Base-by-base conservation (phyloP, 2,113 vertebrate genomes). In the Cricetomys ansorgei region DNA sequence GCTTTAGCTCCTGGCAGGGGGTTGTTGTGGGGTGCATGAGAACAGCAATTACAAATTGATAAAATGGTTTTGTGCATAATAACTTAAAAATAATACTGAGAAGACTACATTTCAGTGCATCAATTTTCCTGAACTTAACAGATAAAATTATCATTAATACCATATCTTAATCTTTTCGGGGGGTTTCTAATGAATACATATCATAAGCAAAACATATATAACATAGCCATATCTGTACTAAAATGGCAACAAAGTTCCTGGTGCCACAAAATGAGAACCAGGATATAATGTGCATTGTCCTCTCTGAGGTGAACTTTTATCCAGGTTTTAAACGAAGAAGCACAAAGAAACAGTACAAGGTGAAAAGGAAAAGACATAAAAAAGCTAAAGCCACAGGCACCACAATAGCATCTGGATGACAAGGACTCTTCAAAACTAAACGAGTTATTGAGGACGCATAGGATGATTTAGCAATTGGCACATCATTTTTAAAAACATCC, bases 331-430 rank as follows among this genome's bases (percentile, higher is more conserved):
- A 90, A 57, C 67, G 76, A 89, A 88, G 62, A 88, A 8, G 77
- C 34, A 62, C 45, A 79, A 70, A 55, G 29, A 96, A 64, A 37
- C 23, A 7, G 1, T 48, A 55, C 1, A 92, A 83, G 11, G 59
- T 70, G 40, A 34, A 55, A 19, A 11, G 79, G 12, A 96, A 89
- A 67, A 97, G 70, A 94, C 53, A 96, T 87, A 91, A 88, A 72
- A n/a, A 48, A 87, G 89, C n/a, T n/a, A 76, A 95, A 67, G 84
- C 40, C 25, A n/a, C 12, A 27, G 77, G 10, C 62, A 34, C 25
- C 62, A 37, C 37, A 92, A 0, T 13, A 64, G 94, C 69, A 37
- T 12, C 4, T 64, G 85, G 88, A 53, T 95, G 96, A 96, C 5
- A 89, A 94, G 95, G 65, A 17, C 43, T 67, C 8, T 34, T 69